Evolutionary conservation across 2,797 vertebrate genomes (phyloP), one percentile per base, ranked within the genome.

Genomic region (Dicrostonyx torquatus): DNA sequence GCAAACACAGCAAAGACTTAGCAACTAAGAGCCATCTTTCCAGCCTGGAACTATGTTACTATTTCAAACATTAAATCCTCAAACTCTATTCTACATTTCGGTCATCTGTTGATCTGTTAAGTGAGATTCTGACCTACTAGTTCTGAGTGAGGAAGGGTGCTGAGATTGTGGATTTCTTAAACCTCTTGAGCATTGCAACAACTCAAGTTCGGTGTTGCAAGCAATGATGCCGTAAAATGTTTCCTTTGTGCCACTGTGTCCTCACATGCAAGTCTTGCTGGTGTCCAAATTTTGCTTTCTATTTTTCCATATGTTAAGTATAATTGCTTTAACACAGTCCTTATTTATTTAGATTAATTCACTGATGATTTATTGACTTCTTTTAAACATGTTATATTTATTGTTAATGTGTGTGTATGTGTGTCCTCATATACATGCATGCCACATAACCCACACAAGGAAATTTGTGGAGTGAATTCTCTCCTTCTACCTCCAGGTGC

Each of bases 331-430:
- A 60, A 85, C 6, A 18, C 70, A 58, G 43, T 88, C 31, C 60
- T 29, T 72, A 45, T 87, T 58, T 64, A n/a, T 84, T 95, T 87
- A 86, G 48, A 87, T 94, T 48, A 90, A 78, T 14, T 55, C 48
- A 86, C 22, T 68, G 45, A 64, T 43, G 15, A 40, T 2, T 93
- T 94, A n/a, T 93, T 90, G 89, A 72, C 13, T 93, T 82, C 17
- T 20, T 83, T 62, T 31, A 45, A 40, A 20, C 29, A 82, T 31
- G 10, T 48, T 68, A 8, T n/a, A n/a, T n/a, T n/a, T n/a, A 24
- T 48, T 34, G 34, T 48, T 34, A 24, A 4, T 48, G 17, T 84
- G 43, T 84, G 1, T 58, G 55, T 55, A 18, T 45, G 20, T 83
- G 37, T 66, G 64, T 37, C 37, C 17, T 37, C 4, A 31, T 31